These are phyloP conservation scores for Bombus difficillimus DNA, from an alignment of 1,140 invertebrate species.

Conservation along the genomic window DNA sequence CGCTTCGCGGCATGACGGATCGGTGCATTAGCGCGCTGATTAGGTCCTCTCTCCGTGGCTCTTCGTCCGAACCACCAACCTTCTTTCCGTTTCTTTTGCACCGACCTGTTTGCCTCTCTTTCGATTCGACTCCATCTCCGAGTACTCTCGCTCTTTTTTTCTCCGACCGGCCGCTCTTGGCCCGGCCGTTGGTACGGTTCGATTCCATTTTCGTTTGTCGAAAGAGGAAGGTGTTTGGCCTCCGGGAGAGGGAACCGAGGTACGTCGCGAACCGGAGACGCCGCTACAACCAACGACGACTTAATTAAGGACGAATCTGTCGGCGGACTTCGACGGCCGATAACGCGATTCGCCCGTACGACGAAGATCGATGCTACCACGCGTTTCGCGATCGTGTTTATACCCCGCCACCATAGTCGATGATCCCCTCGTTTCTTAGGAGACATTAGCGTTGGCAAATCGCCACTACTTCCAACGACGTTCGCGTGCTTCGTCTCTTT, in stretches of 20 bases:
- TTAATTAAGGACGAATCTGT: conserved; percentile 56
- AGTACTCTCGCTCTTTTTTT: background rate
- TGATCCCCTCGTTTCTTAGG: background rate
- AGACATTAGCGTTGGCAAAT: background rate
- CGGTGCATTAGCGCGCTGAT: conserved; percentile 77
- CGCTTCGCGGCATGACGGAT: conserved; percentile 74
- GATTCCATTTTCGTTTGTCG: conserved; percentile 46
- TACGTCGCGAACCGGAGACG: conserved; percentile 3
- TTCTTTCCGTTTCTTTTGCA: background rate
- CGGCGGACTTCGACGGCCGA: conserved; percentile 5
- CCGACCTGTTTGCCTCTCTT: background rate
- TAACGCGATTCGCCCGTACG: conserved; percentile 12
- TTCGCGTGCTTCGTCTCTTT: background rate
- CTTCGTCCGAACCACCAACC: conserved; percentile 11
- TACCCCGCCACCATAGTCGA: background rate
- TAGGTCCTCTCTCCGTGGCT: conserved; percentile 62
- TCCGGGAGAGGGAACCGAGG: background rate
- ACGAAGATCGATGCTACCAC: conserved; percentile 37
- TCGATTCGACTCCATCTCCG: conserved; percentile 13
- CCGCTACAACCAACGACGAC: conserved; percentile 25
- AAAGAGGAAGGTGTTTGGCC: conserved; percentile 29
- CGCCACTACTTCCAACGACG: background rate
- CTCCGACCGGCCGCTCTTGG: background rate
- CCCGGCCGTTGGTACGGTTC: background rate
- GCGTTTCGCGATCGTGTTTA: conserved; percentile 12